phyloP scores from a whole-genome alignment of 2,888 invertebrate genomes.

The Mesorhabditis spiculigera region DNA sequence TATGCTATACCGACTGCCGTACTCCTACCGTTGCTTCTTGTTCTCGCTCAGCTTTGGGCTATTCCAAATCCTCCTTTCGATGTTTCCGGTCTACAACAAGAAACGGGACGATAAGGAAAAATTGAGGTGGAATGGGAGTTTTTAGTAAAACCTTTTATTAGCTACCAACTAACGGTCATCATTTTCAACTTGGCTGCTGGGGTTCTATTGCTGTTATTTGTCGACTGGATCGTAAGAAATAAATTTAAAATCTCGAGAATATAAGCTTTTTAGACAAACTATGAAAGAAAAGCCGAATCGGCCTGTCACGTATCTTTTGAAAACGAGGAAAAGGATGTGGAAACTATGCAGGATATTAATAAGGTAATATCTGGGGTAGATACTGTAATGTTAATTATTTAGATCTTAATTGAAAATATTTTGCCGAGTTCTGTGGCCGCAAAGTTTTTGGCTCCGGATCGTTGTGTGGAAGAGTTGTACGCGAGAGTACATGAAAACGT shows the following conservation, averaged over 20 bases:
- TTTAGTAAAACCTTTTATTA: constrained; percentile 15
- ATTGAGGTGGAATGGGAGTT: neutral
- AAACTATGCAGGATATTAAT: constrained; percentile 73
- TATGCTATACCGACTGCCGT: constrained; percentile 51
- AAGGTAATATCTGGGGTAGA: constrained; percentile 10
- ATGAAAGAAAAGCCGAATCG: constrained; percentile 74
- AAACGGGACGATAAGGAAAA: neutral
- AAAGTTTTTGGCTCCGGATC: constrained; percentile 76
- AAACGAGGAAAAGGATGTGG: constrained; percentile 89
- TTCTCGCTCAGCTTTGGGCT: constrained; percentile 49
- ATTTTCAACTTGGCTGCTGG: constrained; percentile 50
- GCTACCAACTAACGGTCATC: constrained; percentile 54
- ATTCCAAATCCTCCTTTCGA: constrained; percentile 48
- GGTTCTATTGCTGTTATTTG: constrained; percentile 49
- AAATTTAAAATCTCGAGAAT: neutral
- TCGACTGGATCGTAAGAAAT: constrained; percentile 53
- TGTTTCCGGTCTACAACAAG: constrained; percentile 43
- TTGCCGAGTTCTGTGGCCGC: constrained; percentile 92
- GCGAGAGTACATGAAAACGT: constrained; percentile 88
- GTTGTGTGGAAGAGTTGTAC: constrained; percentile 78
- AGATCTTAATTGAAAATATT: constrained; percentile 87
- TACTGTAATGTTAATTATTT: constrained; percentile 63
- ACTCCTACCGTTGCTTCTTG: constrained; percentile 44
- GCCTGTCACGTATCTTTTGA: constrained; percentile 85
- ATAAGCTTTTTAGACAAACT: constrained; percentile 49